Conservation (phyloP, 1,140 invertebrate genomes). For the Penaeus chinensis region DNA sequence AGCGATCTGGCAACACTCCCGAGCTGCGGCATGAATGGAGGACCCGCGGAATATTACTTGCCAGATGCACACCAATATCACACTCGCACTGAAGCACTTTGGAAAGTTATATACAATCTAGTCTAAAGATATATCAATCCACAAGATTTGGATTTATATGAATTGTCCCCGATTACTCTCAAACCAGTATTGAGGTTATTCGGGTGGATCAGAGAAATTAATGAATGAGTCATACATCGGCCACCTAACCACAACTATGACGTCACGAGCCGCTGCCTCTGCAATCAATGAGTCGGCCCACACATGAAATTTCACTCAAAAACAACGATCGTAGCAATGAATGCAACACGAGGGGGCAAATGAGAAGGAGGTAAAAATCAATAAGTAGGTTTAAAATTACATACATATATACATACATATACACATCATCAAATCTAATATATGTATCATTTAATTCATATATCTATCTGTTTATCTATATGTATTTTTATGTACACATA, state of each 20-base stretch:
- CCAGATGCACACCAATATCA: slow-evolving; percentile 24
- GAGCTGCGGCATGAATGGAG: slow-evolving; percentile 55
- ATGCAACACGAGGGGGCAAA: not conserved
- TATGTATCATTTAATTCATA: too few relatives aligned
- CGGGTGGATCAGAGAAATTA: not conserved
- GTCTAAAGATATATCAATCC: too few relatives aligned
- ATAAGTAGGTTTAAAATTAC: too few relatives aligned
- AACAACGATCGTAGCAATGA: not conserved
- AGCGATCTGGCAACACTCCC: not conserved
- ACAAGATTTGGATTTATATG: too few relatives aligned
- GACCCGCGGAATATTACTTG: slow-evolving; percentile 3
- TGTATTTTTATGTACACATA: too few relatives aligned
- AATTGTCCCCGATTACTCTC: too few relatives aligned
- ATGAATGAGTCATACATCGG: slow-evolving; percentile 15
- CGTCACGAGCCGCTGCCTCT: slow-evolving; percentile 31
- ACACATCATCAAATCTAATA: too few relatives aligned
- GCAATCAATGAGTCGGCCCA: slow-evolving; percentile 48
- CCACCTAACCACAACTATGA: slow-evolving; percentile 31
- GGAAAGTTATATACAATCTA: too few relatives aligned
- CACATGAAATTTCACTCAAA: not conserved
- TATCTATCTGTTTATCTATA: too few relatives aligned
- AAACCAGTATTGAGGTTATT: too few relatives aligned
- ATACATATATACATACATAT: too few relatives aligned
- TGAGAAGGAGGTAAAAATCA: too few relatives aligned
- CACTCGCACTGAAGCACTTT: not conserved